Conservation (phyloP, 2,888 invertebrate species). For the Nemoura dubitans region DNA sequence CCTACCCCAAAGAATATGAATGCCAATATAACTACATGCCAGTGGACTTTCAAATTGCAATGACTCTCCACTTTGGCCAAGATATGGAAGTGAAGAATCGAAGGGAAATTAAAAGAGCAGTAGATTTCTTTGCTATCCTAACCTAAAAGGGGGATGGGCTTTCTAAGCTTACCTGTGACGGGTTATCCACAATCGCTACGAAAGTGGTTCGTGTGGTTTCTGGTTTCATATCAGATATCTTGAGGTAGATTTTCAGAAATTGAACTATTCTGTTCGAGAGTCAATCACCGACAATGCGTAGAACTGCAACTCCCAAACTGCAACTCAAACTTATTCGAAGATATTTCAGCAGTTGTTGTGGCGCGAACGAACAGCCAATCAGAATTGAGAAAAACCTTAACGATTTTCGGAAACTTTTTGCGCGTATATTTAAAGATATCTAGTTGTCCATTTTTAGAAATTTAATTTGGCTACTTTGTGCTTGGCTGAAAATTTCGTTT, state of each 20-base stretch:
- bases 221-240: background rate
- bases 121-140: background rate
- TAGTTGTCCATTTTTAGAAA: background rate
- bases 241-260: background rate
- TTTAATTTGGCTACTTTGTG: too few relatives aligned
- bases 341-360: background rate
- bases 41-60: too few relatives aligned
- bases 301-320: background rate
- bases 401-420: background rate
- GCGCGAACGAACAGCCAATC: background rate
- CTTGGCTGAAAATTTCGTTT: too few relatives aligned
- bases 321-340: background rate
- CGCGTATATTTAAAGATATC: background rate
- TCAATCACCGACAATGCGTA: background rate
- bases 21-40: too few relatives aligned
- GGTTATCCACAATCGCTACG: too few relatives aligned
- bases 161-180: background rate
- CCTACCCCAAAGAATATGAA: too few relatives aligned
- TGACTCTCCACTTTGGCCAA: too few relatives aligned
- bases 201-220: background rate
- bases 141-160: background rate
- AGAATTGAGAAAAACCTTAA: background rate
- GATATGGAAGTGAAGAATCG: too few relatives aligned
- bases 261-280: background rate
- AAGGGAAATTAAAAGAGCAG: too few relatives aligned